These are phyloP conservation scores for Platycheirus albimanus DNA, from an alignment of 2,888 invertebrate genomes.

Conservation along the genomic window DNA sequence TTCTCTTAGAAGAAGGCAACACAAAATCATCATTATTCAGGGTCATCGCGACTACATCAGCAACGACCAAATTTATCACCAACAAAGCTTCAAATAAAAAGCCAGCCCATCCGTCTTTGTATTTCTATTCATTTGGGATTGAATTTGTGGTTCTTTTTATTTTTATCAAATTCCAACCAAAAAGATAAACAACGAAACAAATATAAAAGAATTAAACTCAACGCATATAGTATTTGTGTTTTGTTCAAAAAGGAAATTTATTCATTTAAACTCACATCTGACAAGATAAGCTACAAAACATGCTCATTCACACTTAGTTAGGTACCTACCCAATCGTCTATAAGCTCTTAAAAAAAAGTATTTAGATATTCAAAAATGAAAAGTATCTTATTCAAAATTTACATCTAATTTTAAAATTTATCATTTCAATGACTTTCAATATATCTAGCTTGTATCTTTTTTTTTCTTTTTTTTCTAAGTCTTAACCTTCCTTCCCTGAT, in stretches of 20 bases:
- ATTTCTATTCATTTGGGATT: constrained; percentile 32
- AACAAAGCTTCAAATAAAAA: constrained; percentile 39
- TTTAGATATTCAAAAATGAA: constrained; percentile 14
- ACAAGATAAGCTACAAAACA: constrained; percentile 31
- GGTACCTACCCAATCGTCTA: background rate
- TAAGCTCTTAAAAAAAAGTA: background rate
- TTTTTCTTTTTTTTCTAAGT: background rate
- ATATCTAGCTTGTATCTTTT: too few species aligned
- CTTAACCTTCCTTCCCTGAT: background rate
- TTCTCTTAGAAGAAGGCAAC: constrained; percentile 1
- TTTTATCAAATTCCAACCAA: constrained; percentile 33
- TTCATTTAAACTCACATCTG: background rate
- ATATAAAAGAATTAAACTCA: background rate
- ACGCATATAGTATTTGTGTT: background rate
- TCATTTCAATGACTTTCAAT: constrained; percentile 17
- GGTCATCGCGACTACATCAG: constrained; percentile 61
- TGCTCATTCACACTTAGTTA: constrained; percentile 34
- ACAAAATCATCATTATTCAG: constrained; percentile 59
- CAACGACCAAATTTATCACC: constrained; percentile 53
- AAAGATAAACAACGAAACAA: background rate
- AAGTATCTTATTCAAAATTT: constrained; percentile 44
- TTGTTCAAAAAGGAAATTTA: background rate
- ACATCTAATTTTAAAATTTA: constrained; percentile 42
- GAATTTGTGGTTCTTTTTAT: constrained; percentile 3
- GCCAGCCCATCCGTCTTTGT: constrained; percentile 17